Conservation (phyloP, 2,113 vertebrate species). For the Agelaius tricolor region DNA sequence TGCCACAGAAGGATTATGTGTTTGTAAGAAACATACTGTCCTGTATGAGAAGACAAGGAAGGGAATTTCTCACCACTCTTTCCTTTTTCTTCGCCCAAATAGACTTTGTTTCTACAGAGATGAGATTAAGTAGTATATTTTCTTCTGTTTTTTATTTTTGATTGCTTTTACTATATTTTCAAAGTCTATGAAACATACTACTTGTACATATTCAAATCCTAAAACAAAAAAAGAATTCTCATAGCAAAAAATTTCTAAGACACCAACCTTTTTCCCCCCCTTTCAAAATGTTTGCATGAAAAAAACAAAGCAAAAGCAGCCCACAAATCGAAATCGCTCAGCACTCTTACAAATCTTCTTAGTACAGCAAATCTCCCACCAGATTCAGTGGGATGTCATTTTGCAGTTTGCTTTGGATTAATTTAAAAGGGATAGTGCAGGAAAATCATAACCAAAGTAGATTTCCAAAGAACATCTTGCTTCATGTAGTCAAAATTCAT, state of each 20-base stretch:
- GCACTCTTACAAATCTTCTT: not conserved
- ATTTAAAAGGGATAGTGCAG: not conserved
- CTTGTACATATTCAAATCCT: not conserved
- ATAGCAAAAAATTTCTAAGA: not conserved
- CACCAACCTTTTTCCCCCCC: rapidly evolving
- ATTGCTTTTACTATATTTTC: not conserved
- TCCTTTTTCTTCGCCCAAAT: not conserved
- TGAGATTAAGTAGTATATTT: not conserved
- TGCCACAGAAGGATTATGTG: not conserved
- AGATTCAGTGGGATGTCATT: not conserved
- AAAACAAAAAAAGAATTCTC: not conserved
- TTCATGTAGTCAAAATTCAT: not conserved
- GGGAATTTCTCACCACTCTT: not conserved
- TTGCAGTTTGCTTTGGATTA: not conserved
- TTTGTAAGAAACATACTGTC: not conserved
- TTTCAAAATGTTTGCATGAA: not conserved
- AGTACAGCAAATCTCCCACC: not conserved
- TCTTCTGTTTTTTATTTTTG: not conserved
- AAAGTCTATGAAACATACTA: not conserved
- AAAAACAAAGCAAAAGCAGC: not conserved
- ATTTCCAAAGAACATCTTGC: not conserved
- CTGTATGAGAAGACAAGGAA: not conserved
- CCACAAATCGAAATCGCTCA: not conserved
- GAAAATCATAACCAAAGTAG: not conserved
- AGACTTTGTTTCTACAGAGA: not conserved